Base-by-base conservation (phyloP, 2,113 vertebrate species). In the Equus quagga region DNA sequence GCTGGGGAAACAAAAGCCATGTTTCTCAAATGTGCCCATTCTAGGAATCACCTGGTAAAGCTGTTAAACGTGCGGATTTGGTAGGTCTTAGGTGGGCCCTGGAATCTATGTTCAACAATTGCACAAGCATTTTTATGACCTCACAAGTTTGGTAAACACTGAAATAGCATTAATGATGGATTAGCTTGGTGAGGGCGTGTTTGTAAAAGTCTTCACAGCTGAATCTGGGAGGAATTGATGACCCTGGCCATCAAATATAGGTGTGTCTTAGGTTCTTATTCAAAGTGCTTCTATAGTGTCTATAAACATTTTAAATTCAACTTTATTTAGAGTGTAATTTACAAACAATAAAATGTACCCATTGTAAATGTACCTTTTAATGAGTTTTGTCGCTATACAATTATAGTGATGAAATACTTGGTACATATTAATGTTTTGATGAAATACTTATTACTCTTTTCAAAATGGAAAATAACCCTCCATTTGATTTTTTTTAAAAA, bases 41-140 rank as follows among this genome's bases (percentile, higher is more conserved):
- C 6, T 64, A 78, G 18, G 4, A 69, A 79, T 75, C 23, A 69
- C 12, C 46, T 96, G 21, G 36, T 73, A 24, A 6, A 8, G 0
- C 44, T 89, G 24, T 60, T 69, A 69, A 49, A 36, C 9, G 18
- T n/a, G 0, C 1, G 79, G 67, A 89, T 72, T 79, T 36, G 19
- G 1, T 49, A 56, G 1, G 1, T 36, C 18, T 56, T 44, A n/a
- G 1, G 2, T 69, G 5, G 7, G 5, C 23, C 24, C 2, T 49
- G 14, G 5, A 2, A 64, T 75, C 21, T 80, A 4, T 51, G 8
- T 54, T 82, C 41, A 46, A 65, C 2, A 79, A 36, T 36, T 33
- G 5, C 2, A 24, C n/a, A 81, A 14, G 14, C 9, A 2, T 81
- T 75, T 46, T 58, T 36, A n/a, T 60, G 14, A 82, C 24, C 21